Evolutionary conservation across 2,113 vertebrate genomes (phyloP).

Genomic region (Setophaga kirtlandii): DNA sequence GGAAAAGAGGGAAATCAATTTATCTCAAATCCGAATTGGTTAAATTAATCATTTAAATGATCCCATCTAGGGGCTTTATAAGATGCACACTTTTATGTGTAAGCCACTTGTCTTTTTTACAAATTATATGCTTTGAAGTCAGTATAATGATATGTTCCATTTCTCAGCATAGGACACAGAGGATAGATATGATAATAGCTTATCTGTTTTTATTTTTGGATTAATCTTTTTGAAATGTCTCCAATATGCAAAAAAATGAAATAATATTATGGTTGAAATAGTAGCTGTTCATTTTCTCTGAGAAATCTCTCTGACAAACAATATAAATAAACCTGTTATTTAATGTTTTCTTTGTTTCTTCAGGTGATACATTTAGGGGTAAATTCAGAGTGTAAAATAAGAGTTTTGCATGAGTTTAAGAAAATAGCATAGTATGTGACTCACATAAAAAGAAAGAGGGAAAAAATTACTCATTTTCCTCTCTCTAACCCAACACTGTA

Average conservation of each 20-base stretch:
- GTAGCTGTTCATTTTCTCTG: not conserved
- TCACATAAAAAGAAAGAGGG: not conserved
- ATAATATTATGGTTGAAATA: not conserved
- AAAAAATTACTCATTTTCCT: not conserved
- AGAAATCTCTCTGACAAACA: not conserved
- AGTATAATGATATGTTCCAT: not conserved
- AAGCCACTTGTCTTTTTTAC: constrained; percentile 3
- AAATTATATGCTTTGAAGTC: constrained; percentile 8
- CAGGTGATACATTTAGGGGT: not conserved
- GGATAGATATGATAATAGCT: not conserved
- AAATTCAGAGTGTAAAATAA: not conserved
- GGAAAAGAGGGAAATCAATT: not conserved
- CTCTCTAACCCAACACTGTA: not conserved
- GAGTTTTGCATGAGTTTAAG: not conserved
- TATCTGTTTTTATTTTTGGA: not conserved
- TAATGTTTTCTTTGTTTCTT: not conserved
- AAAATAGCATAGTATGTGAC: not conserved
- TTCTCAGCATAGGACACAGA: not conserved
- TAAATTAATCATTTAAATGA: constrained; percentile 38
- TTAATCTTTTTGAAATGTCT: not conserved
- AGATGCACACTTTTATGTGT: not conserved
- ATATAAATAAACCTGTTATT: not conserved
- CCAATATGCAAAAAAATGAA: not conserved
- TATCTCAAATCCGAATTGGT: not conserved
- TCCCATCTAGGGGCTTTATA: not conserved